These are phyloP conservation scores for Drosophila murphyi DNA, from an alignment of 1,140 invertebrate genomes.

Conservation along the genomic window DNA sequence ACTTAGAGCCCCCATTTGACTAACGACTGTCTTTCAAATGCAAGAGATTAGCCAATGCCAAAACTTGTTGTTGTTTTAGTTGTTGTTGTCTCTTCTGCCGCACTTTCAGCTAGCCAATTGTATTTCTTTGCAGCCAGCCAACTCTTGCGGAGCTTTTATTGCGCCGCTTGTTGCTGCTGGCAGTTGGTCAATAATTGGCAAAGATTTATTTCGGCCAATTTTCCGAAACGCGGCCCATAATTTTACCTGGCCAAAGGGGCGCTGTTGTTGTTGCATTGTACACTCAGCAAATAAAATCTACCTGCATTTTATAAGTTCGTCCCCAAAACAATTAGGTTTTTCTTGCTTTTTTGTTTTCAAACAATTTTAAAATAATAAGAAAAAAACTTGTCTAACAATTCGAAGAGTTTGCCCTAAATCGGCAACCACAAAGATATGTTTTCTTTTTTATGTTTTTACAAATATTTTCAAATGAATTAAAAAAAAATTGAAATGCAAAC, in stretches of 20 bases:
- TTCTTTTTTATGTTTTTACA: too few species aligned
- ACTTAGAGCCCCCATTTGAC: not conserved
- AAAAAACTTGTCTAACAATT: too few species aligned
- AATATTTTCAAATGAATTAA: too few species aligned
- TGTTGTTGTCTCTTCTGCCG: conserved; percentile 64
- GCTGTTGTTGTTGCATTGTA: conserved; percentile 30
- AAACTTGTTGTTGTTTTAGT: conserved; percentile 13
- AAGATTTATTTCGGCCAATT: conserved; percentile 76
- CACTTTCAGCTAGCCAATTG: conserved; percentile 49
- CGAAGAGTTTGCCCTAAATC: too few species aligned
- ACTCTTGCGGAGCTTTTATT: conserved; percentile 17
- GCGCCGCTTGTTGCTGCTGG: conserved; percentile 54
- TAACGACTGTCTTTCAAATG: conserved; percentile 63
- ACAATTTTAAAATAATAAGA: too few species aligned
- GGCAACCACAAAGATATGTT: too few species aligned
- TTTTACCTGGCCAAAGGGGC: conserved; percentile 32
- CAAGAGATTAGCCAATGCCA: conserved; percentile 69
- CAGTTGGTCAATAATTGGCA: conserved; percentile 83
- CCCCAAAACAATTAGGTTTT: too few species aligned
- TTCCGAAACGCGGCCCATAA: conserved; percentile 30
- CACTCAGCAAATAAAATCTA: too few species aligned
- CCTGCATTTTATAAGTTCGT: too few species aligned
- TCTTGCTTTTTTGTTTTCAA: too few species aligned
- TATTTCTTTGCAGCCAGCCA: conserved; percentile 37
- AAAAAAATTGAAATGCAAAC: too few species aligned